phyloP scores from a whole-genome alignment of 2,113 vertebrate species.

The Raja brachyura region DNA sequence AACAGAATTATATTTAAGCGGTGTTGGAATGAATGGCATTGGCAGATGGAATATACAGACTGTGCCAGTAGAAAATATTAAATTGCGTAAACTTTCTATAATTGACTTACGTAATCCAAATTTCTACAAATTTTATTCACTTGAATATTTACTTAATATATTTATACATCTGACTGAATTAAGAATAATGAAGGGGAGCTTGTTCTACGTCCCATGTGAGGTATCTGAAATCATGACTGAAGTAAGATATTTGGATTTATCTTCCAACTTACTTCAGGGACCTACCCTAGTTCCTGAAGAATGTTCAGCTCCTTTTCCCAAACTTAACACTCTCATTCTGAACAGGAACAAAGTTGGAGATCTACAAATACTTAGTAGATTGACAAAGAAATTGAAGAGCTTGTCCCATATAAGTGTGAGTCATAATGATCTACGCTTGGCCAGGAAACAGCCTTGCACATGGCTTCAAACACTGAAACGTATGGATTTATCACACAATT shows the following conservation, averaged over 20 bases:
- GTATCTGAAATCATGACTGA: neutral
- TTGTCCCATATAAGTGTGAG: neutral
- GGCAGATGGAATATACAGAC: neutral
- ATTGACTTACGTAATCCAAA: conserved; percentile 19
- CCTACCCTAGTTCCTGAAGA: neutral
- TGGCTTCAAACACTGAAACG: conserved; percentile 3
- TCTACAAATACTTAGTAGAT: neutral
- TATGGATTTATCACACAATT: conserved; percentile 27
- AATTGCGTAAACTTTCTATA: conserved; percentile 5
- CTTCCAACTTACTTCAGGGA: neutral
- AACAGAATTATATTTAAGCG: neutral
- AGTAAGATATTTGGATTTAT: conserved; percentile 1
- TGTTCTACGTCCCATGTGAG: conserved; percentile 33
- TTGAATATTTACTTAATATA: neutral
- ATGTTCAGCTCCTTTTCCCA: conserved; percentile 18
- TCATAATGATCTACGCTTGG: neutral
- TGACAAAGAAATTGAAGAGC: neutral
- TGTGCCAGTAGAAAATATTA: neutral
- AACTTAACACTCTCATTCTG: neutral
- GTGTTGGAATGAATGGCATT: neutral
- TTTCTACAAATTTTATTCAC: conserved; percentile 34
- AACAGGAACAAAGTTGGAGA: conserved; percentile 11
- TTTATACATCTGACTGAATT: neutral
- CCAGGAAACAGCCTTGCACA: neutral
- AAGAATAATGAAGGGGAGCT: neutral